Percentiles rank a stretch among this genome's conserved stretches.
These are phyloP conservation scores for Solenodon paradoxus DNA, from an alignment of 2,113 vertebrate species.

Conservation along the genomic window DNA sequence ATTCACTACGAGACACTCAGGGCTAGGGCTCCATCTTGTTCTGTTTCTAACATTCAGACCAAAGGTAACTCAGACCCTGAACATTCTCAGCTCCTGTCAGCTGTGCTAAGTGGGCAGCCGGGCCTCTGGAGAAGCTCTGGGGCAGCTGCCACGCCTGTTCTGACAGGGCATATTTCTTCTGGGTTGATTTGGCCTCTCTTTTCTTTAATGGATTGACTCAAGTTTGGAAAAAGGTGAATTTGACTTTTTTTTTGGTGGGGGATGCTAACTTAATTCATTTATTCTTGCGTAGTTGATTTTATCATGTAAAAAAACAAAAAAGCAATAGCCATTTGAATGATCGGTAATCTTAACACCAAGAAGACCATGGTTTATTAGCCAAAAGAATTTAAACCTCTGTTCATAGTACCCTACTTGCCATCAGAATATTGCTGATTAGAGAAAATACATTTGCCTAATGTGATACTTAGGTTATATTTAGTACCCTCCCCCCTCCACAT, in stretches of 20 bases:
- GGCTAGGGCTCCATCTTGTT: neutral
- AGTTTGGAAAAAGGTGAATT: neutral
- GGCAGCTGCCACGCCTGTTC: neutral
- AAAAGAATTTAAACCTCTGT: neutral
- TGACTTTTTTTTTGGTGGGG: neutral
- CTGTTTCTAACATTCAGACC: neutral
- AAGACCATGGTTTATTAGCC: neutral
- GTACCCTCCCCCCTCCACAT: too few relatives aligned
- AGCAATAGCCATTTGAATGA: neutral
- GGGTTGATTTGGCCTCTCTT: neutral
- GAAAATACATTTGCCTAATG: neutral
- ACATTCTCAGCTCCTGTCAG: neutral
- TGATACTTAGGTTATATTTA: neutral
- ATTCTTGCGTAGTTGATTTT: neutral
- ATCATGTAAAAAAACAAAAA: neutral
- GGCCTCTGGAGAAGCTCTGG: neutral
- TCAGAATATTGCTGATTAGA: neutral
- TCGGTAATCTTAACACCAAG: neutral
- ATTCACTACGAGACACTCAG: too few relatives aligned
- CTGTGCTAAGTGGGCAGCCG: neutral
- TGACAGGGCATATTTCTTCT: neutral
- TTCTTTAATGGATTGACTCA: neutral
- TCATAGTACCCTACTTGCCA: neutral
- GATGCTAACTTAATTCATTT: neutral
- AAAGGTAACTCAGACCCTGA: neutral